Evolutionary conservation across 2,797 vertebrate genomes (phyloP).

Genomic region (Leucoraja ocellata): DNA sequence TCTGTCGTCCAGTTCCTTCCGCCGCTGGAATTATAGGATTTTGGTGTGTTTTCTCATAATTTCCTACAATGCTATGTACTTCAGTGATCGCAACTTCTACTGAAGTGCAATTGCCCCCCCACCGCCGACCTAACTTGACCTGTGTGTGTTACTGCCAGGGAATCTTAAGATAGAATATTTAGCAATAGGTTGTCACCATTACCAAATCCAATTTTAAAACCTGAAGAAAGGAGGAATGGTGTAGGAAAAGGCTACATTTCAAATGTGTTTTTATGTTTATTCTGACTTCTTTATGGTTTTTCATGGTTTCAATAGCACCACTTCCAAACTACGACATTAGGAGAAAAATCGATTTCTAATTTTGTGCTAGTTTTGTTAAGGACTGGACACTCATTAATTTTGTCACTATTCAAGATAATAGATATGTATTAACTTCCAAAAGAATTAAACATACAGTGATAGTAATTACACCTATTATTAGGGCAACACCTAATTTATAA

Average conservation of each 20-base stretch:
- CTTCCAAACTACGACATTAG: not conserved
- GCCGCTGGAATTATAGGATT: no score
- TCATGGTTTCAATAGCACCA: not conserved
- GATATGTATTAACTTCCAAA: not conserved
- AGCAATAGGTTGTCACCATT: not conserved
- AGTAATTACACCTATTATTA: no score
- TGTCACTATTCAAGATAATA: not conserved
- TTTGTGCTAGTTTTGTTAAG: not conserved
- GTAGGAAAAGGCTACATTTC: not conserved
- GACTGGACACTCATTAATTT: not conserved
- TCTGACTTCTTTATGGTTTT: not conserved
- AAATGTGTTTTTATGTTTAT: not conserved
- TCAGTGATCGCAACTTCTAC: no score
- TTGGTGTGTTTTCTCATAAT: no score
- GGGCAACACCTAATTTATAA: not conserved
- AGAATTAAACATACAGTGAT: not conserved
- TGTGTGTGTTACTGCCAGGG: not conserved
- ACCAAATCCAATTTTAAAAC: not conserved
- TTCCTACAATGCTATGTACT: no score
- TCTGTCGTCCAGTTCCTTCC: no score
- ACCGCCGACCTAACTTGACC: no score
- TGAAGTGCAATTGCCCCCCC: no score
- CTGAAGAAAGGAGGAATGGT: not conserved
- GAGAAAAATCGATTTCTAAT: not conserved
- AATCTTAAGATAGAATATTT: not conserved